Evolutionary conservation across 2,888 invertebrate genomes (phyloP).

Genomic region (Cerastis leucographa): DNA sequence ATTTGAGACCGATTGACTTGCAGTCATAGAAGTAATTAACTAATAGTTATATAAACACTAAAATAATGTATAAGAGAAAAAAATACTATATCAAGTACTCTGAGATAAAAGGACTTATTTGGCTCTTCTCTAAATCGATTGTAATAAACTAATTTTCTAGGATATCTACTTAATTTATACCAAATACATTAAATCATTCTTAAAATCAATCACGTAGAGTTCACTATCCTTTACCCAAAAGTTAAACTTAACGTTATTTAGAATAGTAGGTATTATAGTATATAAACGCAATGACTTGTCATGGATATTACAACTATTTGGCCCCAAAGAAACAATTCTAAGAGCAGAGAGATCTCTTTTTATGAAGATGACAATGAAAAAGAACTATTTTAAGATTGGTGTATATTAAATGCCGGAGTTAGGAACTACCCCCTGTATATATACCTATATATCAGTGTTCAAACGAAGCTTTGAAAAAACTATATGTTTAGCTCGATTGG

Average conservation of each 20-base stretch:
- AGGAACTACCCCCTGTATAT: slow-evolving; percentile 73
- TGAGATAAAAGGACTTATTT: slow-evolving; percentile 75
- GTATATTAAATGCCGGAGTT: slow-evolving; percentile 75
- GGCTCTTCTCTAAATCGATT: slow-evolving; percentile 76
- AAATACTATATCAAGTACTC: slow-evolving; percentile 54
- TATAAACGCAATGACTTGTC: slow-evolving; percentile 86
- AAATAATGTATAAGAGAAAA: slow-evolving; percentile 50
- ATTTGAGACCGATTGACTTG: slow-evolving; percentile 64
- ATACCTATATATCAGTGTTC: slow-evolving; percentile 38
- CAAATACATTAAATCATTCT: slow-evolving; percentile 69
- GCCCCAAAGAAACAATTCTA: slow-evolving; percentile 87
- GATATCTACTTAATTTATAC: slow-evolving; percentile 67
- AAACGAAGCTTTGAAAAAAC: slow-evolving; percentile 42
- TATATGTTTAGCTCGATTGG: slow-evolving; percentile 47
- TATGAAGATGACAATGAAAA: slow-evolving; percentile 67
- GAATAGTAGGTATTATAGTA: slow-evolving; percentile 68
- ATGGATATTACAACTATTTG: slow-evolving; percentile 89
- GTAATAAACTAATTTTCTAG: slow-evolving; percentile 68
- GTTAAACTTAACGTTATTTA: slow-evolving; percentile 61
- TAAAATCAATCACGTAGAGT: slow-evolving; percentile 72
- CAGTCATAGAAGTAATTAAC: slow-evolving; percentile 58
- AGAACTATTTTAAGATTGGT: slow-evolving; percentile 64
- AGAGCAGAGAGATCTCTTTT: slow-evolving; percentile 82
- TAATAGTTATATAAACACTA: slow-evolving; percentile 52
- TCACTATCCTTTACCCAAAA: slow-evolving; percentile 69